These are phyloP conservation scores for Apodemia hepburni DNA, from an alignment of 2,888 invertebrate species.

Conservation along the genomic window DNA sequence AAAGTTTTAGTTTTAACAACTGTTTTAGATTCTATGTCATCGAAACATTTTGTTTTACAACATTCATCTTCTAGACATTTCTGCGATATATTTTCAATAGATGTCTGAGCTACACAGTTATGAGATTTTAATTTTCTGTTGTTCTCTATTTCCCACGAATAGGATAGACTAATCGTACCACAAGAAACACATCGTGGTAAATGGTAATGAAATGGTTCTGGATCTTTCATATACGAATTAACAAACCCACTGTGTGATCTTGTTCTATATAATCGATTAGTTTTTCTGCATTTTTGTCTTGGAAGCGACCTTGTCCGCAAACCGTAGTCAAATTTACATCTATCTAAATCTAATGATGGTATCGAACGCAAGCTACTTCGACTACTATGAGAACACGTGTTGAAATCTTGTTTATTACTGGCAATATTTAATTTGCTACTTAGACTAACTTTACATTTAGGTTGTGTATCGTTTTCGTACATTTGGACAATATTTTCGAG, in stretches of 20 bases:
- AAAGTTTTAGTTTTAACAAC: slow-evolving; percentile 47
- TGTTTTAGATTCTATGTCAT: slow-evolving; percentile 35
- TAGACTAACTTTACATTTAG: slow-evolving; percentile 62
- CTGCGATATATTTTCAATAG: slow-evolving; percentile 53
- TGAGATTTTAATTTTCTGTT: neutral
- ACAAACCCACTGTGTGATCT: slow-evolving; percentile 65
- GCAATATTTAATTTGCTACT: slow-evolving; percentile 38
- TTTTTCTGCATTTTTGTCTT: slow-evolving; percentile 35
- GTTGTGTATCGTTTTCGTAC: slow-evolving; percentile 46
- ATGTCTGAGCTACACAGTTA: slow-evolving; percentile 41
- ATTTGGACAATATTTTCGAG: slow-evolving; percentile 50
- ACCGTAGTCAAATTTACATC: slow-evolving; percentile 46
- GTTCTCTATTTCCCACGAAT: slow-evolving; percentile 40
- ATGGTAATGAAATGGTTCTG: slow-evolving; percentile 64
- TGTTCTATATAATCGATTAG: slow-evolving; percentile 50
- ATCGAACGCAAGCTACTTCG: slow-evolving; percentile 60
- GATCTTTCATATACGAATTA: slow-evolving; percentile 57
- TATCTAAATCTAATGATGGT: slow-evolving; percentile 64
- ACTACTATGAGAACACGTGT: slow-evolving; percentile 43
- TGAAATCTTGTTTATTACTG: slow-evolving; percentile 34
- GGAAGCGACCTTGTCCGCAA: slow-evolving; percentile 53
- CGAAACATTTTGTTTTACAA: slow-evolving; percentile 26
- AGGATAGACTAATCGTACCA: slow-evolving; percentile 45
- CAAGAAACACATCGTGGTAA: slow-evolving; percentile 59
- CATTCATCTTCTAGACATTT: slow-evolving; percentile 39